These are phyloP conservation scores for Columba guinea DNA, from an alignment of 2,797 vertebrate species.

Conservation along the genomic window DNA sequence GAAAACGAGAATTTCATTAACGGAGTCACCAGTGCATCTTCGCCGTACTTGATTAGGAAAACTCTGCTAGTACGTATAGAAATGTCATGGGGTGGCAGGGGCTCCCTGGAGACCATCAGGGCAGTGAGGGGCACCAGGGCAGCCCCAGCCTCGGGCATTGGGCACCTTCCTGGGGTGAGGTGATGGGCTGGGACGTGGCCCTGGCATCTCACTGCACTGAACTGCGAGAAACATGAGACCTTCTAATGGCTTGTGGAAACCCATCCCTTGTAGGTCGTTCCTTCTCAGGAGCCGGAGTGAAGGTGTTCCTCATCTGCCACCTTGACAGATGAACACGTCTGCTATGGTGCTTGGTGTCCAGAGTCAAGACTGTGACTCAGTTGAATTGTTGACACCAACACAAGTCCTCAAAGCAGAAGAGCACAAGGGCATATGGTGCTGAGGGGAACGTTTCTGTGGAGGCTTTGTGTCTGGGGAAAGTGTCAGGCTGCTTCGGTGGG, in stretches of 20 bases:
- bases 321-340: neutral
- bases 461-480: neutral
- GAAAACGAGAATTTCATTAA: constrained; percentile 37
- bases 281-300: neutral
- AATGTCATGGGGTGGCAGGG: neutral
- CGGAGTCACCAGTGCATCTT: neutral
- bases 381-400: neutral
- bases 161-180: neutral
- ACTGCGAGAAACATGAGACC: fast-evolving
- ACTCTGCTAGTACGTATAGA: neutral
- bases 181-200: fast-evolving
- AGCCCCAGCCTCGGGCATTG: fast-evolving
- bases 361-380: fast-evolving
- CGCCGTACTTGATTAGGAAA: neutral
- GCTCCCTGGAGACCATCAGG: neutral
- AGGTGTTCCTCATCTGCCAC: neutral
- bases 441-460: neutral
- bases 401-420: fast-evolving
- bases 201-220: neutral
- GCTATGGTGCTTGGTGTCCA: fast-evolving
- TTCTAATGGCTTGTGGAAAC: neutral
- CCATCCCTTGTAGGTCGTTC: neutral
- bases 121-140: neutral
- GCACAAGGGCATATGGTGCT: fast-evolving
- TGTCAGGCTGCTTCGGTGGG: neutral